Conservation (phyloP, 1,140 invertebrate genomes). For the Papilio xuthus region DNA sequence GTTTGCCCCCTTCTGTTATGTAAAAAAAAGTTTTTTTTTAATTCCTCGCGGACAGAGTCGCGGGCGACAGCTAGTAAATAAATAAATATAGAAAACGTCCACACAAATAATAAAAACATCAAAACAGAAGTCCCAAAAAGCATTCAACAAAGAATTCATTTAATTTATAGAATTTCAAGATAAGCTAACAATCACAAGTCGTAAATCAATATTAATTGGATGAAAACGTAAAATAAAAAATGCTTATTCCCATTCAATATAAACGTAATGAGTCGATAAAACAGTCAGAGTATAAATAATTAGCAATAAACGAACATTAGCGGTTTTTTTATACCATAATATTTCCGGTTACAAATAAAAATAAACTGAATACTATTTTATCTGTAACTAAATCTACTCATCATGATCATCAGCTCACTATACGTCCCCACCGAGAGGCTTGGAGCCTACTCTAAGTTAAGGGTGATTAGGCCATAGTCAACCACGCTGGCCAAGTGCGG, state of each 20-base stretch:
- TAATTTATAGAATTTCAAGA: neutral
- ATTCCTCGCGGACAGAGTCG: too few relatives aligned
- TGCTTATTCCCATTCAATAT: conserved; percentile 38
- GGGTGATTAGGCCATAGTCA: too few relatives aligned
- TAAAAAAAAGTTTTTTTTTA: too few relatives aligned
- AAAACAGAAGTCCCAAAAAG: neutral
- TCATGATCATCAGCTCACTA: too few relatives aligned
- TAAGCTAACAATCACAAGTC: conserved; percentile 8
- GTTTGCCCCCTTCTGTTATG: too few relatives aligned
- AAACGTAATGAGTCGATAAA: conserved; percentile 50
- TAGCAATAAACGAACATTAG: conserved; percentile 38
- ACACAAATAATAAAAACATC: neutral
- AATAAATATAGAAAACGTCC: neutral
- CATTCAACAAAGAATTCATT: conserved; percentile 32
- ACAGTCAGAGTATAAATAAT: conserved; percentile 46
- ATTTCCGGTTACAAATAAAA: conserved; percentile 40
- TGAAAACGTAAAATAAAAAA: conserved; percentile 38
- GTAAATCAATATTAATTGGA: conserved; percentile 48
- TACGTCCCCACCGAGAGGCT: too few relatives aligned
- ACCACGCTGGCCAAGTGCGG: too few relatives aligned
- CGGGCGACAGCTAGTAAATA: neutral
- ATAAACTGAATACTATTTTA: neutral
- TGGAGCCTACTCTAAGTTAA: too few relatives aligned
- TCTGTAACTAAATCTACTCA: neutral
- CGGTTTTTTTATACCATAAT: conserved; percentile 9